These are phyloP conservation scores for Agrotis puta DNA, from an alignment of 2,888 invertebrate species.

Conservation along the genomic window DNA sequence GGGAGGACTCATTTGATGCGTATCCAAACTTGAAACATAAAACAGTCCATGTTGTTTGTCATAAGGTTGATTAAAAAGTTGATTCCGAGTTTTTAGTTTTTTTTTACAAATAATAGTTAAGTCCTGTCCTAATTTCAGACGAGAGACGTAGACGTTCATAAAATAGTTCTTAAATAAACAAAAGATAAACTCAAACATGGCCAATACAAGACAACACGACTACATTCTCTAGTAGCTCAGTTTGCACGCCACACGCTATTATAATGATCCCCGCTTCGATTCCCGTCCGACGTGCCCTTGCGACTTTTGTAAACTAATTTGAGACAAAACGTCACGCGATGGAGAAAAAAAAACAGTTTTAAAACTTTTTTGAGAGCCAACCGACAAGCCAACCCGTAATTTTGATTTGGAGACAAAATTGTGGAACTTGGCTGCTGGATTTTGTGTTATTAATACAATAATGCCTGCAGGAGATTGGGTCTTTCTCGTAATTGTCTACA, in stretches of 20 bases:
- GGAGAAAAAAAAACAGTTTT: conserved; percentile 56
- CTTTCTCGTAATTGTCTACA: background rate
- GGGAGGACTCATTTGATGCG: no score
- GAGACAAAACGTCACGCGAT: conserved; percentile 82
- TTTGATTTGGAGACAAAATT: conserved; percentile 60
- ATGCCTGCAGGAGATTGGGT: background rate
- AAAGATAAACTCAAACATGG: background rate
- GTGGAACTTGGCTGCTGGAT: conserved; percentile 12
- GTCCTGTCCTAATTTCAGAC: no score
- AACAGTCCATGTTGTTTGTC: no score
- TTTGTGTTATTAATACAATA: conserved; percentile 4
- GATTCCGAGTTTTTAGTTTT: no score
- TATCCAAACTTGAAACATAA: no score
- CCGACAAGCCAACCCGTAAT: no score
- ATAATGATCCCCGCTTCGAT: conserved; percentile 78
- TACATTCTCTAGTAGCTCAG: conserved; percentile 66
- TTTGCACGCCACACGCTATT: conserved; percentile 82
- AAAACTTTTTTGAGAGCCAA: conserved; percentile 58
- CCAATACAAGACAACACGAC: conserved; percentile 43
- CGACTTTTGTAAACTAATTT: conserved; percentile 84
- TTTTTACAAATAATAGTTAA: no score
- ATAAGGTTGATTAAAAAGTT: no score
- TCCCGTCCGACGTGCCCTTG: conserved; percentile 76
- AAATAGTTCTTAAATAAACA: no score
- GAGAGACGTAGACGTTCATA: no score